Evolutionary conservation across 1,140 invertebrate genomes (phyloP), one percentile per base, ranked within the genome.

Genomic region (Drosophila nigrodunni): DNA sequence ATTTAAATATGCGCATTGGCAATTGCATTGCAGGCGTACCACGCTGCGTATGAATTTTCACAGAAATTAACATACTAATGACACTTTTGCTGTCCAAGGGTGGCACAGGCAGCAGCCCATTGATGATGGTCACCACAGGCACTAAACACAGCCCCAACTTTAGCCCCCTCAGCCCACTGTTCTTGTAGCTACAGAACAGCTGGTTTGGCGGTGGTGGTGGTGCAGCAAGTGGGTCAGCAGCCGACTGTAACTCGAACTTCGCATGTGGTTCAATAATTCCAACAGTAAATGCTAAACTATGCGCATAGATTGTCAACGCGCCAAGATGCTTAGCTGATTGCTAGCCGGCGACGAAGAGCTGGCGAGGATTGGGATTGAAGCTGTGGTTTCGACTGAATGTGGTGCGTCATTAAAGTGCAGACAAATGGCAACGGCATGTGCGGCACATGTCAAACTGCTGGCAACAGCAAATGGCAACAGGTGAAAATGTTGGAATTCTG

Each of bases 401-500:
- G 58, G 46, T 37, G 85, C 86, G 88, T 89, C 85, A 88, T 88
- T 88, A 88, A 88, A 88, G 85, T 88, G 85, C 85, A 88, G 85
- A 88, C 85, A 88, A 88, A 88, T 89, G 85, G 85, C 85, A 85
- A 77, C 85, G 85, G 85, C 86, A 89, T 89, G 85, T 89, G 85
- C 85, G 85, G 85, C 85, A 89, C 86, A 90, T 89, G 85, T 90
- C 85, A 89, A 81, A 72, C 77, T 74, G 68, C 67, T 69, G 52
- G 69, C 78, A 74, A 75, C 85, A 85, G 74, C 75, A 83, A 83
- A 75, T 65, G 81, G 85, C 86, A 89, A 90, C 85, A 89, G 85
- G 85, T 89, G 86, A 89, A 89, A 89, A 89, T 89, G 85, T 70
- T 89, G 85, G 85, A 89, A 89, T 89, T 89, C 86, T 89, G 86